A percentile compares a stretch with the other conserved stretches of the same genome.
phyloP scores from a whole-genome alignment of 2,797 vertebrate genomes.

The Sebastes ruberrimus region DNA sequence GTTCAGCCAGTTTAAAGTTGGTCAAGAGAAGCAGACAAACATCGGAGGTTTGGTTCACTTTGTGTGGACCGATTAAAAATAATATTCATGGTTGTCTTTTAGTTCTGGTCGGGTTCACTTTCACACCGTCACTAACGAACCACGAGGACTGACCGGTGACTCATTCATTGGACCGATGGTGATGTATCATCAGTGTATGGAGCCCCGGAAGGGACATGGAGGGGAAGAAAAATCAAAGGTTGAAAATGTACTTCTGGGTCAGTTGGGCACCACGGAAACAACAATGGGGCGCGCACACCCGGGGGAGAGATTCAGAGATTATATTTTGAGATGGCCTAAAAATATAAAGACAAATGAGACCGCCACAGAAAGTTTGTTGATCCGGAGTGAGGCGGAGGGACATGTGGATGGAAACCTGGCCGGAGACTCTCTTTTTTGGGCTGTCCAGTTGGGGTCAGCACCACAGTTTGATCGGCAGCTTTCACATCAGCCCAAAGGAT shows the following conservation, averaged over 20 bases:
- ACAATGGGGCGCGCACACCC: not conserved
- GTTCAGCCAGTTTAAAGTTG: conserved; percentile 26
- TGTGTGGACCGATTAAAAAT: not conserved
- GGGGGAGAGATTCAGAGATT: not conserved
- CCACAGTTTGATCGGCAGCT: too few species aligned
- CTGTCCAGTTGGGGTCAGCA: too few species aligned
- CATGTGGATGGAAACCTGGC: too few species aligned
- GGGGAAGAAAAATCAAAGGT: not conserved
- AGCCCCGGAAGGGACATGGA: not conserved
- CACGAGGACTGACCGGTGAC: not conserved
- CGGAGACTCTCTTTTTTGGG: too few species aligned
- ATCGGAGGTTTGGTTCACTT: not conserved
- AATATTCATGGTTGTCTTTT: not conserved
- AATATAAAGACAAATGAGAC: too few species aligned
- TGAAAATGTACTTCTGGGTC: not conserved
- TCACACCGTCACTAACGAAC: not conserved
- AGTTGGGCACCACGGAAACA: not conserved
- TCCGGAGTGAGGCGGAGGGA: too few species aligned
- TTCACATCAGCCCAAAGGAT: too few species aligned
- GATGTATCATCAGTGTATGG: not conserved
- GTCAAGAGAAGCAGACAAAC: conserved; percentile 1
- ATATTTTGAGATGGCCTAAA: too few species aligned
- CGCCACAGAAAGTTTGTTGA: too few species aligned
- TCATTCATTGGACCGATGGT: not conserved
- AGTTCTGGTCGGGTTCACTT: not conserved